Percentiles rank a stretch among this genome's conserved stretches.
These are phyloP conservation scores for Melipona quadrifasciata DNA, from an alignment of 1,140 invertebrate species.

Conservation along the genomic window DNA sequence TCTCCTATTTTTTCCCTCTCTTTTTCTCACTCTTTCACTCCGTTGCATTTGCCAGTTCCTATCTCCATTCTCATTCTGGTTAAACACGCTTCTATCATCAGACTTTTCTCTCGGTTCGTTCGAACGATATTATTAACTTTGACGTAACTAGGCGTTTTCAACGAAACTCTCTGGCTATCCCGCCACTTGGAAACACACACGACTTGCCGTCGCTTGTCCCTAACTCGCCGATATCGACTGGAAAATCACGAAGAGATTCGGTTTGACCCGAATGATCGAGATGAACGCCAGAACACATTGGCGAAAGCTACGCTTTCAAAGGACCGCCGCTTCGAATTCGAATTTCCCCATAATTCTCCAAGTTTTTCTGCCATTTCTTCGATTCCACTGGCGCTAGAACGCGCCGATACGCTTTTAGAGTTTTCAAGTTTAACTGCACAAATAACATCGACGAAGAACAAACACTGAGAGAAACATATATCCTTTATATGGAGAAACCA, in stretches of 20 bases:
- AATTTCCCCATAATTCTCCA: not conserved
- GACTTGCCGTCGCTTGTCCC: not conserved
- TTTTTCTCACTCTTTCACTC: constrained; percentile 21
- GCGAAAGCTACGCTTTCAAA: not conserved
- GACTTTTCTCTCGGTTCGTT: constrained; percentile 45
- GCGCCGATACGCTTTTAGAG: constrained; percentile 25
- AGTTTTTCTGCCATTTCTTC: not conserved
- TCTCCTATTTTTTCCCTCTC: constrained; percentile 46
- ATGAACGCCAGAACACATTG: not conserved
- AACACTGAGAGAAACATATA: not conserved
- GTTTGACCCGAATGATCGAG: not conserved
- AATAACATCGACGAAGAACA: not conserved
- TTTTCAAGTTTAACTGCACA: not conserved
- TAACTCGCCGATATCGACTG: not conserved
- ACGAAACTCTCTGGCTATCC: not conserved
- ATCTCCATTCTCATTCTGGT: constrained; percentile 17
- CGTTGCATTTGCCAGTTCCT: constrained; percentile 18
- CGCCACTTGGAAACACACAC: not conserved
- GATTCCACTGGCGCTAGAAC: constrained; percentile 39
- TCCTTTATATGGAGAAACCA: not conserved
- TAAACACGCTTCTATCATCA: constrained; percentile 38
- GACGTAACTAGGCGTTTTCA: not conserved
- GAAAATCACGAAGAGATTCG: not conserved
- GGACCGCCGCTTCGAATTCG: not conserved
- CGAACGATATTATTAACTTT: not conserved